Evolutionary conservation across 2,888 invertebrate species (phyloP), one percentile per base, ranked within the genome.

Genomic region (Agonopterix heracliana): DNA sequence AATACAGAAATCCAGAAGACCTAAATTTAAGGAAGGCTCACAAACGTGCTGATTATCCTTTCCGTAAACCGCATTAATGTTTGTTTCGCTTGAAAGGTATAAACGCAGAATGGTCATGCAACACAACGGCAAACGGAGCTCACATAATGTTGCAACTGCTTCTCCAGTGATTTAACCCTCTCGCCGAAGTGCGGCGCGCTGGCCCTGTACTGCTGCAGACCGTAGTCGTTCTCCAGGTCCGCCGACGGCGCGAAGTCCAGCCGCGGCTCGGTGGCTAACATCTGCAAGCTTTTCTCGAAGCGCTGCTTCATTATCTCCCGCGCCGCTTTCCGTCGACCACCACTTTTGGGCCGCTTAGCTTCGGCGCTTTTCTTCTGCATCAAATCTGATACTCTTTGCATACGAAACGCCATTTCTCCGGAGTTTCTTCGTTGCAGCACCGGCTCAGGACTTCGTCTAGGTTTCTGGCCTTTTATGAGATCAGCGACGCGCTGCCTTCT

Each of bases 261-360:
- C 54, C 92, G 91, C 45, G 92, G 93, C 74, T 95, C 95, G 2
- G 93, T 92, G 65, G 95, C 94, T 64, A 96, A 81, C 93, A 96
- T 94, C 78, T 94, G 94, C 82, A 96, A 90, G 74, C 95, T 96
- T 81, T 95, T 95, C 78, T 96, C 95, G 69, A 95, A 95, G 61
- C 95, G 92, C 44, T 94, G 95, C 66, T 93, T 93, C 81, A 93
- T 92, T 66, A 93, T 92, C 61, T 95, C 92, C 55, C 84, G 62
- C 1, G 84, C 83, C 0, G 83, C 81, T 46, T 78, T 78, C 35
- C 84, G 59, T 26, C 79, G 66, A 0, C 82, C 74, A 0, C 65
- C 73, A 9, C 56, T 63, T 49, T 77, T 81, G 0, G 74, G 71
- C 1, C 41, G 78, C 79, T 0, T 87, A 26, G 26, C 26, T 93